A percentile compares a stretch with the other conserved stretches of the same genome.
Evolutionary conservation across 2,113 vertebrate species (phyloP).

Genomic region (Motacilla tschutschensis): DNA sequence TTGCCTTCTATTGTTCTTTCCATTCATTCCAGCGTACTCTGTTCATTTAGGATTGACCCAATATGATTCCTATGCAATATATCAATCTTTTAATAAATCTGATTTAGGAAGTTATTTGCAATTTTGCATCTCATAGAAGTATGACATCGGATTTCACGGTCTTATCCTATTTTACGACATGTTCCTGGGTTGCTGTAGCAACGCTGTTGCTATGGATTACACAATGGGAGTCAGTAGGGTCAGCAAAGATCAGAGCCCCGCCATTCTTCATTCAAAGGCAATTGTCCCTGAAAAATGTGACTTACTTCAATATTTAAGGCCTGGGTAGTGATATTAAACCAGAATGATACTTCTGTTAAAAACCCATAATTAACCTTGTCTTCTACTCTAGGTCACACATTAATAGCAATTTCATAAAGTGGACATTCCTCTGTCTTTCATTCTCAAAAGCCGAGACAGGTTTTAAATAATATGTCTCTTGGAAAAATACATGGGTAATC

Average conservation of each 20-base stretch:
- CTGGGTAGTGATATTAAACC: constrained; percentile 77
- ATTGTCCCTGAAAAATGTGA: constrained; percentile 85
- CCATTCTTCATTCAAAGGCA: constrained; percentile 89
- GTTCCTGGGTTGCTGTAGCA: constrained; percentile 80
- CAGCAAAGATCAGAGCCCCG: constrained; percentile 86
- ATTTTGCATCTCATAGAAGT: constrained; percentile 69
- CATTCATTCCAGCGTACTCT: background rate
- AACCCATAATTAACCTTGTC: constrained; percentile 84
- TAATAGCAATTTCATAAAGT: constrained; percentile 85
- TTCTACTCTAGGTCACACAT: constrained; percentile 75
- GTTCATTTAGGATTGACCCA: background rate
- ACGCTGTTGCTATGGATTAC: constrained; percentile 79
- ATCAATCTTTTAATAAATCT: constrained; percentile 54
- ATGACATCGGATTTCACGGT: constrained; percentile 81
- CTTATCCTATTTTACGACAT: constrained; percentile 55
- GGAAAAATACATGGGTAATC: constrained; percentile 81
- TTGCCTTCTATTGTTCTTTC: background rate
- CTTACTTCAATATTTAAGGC: constrained; percentile 83
- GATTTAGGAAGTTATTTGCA: constrained; percentile 64
- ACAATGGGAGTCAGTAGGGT: constrained; percentile 75
- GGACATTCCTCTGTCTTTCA: constrained; percentile 81
- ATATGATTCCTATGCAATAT: constrained; percentile 32
- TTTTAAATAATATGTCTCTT: constrained; percentile 80
- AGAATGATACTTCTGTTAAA: constrained; percentile 82
- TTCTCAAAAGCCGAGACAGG: constrained; percentile 70